Base-by-base conservation (phyloP, 2,888 invertebrate genomes). In the Craniophora ligustri region DNA sequence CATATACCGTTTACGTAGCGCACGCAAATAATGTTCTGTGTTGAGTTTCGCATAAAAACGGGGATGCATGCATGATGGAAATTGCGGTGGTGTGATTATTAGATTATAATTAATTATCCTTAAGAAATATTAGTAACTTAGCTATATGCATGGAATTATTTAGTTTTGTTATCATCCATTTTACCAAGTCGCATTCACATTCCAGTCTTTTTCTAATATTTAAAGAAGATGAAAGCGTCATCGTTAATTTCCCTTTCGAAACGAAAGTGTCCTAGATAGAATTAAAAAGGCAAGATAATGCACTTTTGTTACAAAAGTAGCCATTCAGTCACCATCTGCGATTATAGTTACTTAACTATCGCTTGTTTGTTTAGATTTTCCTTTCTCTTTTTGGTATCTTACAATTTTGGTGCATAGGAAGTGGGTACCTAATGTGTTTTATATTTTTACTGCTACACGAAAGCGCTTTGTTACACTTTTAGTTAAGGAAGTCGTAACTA, bases 201-300 rank as follows among this genome's bases (percentile, higher is more conserved):
- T n/a, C n/a, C n/a, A n/a, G n/a, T n/a, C 75, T 76, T 73, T 79
- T 77, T 77, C 74, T 67, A 75, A 76, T 77, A 77, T 79, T 80
- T 77, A 75, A 67, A 73, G 72, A 78, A 79, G 74, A 82, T 79
- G 72, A 81, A 75, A 75, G 76, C 85, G 82, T 82, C 74, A 81
- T 64, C 73, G 70, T 82, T 84, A 80, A 88, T 89, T 89, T 89
- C 90, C 88, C 79, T 86, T 88, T 87, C 78, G 76, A 79, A 85
- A 87, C 81, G 90, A 91, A 91, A 90, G 90, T 88, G 86, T 85
- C 84, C 87, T 77, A 84, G 86, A 85, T 88, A 69, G 70, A 81
- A 76, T 81, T 80, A 78, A 85, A 86, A 82, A 83, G 78, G 72
- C 77, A 71, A 75, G 75, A 77, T 77, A 85, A 82, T 78, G 78